A percentile compares a stretch with the other conserved stretches of the same genome.
phyloP scores from a whole-genome alignment of 2,113 vertebrate genomes.

The Seriola rivoliana region DNA sequence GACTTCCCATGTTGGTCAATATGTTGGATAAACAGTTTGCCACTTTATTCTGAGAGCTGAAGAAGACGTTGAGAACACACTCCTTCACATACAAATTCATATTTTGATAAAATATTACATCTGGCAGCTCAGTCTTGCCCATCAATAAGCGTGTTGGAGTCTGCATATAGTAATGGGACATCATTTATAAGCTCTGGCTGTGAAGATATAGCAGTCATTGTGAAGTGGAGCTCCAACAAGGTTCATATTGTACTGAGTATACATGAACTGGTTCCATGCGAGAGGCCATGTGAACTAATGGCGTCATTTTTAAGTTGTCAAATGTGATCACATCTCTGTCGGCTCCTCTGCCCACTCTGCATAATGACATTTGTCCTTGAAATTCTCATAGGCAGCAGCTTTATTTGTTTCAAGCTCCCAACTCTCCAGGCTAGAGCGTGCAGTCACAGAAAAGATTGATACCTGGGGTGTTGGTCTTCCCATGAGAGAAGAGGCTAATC shows the following conservation, averaged over 20 bases:
- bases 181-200: neutral
- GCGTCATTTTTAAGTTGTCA: constrained; percentile 21
- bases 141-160: neutral
- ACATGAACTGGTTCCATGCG: neutral
- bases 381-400: neutral
- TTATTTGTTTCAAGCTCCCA: constrained; percentile 41
- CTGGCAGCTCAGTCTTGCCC: neutral
- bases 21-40: neutral
- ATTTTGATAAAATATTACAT: neutral
- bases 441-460: constrained; percentile 68
- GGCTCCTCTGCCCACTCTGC: constrained; percentile 34
- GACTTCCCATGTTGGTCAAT: neutral
- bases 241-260: neutral
- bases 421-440: constrained; percentile 17
- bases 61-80: neutral
- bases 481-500: constrained; percentile 65
- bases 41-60: neutral
- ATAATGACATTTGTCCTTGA: constrained; percentile 20
- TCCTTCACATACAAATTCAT: neutral
- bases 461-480: constrained; percentile 57
- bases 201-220: neutral
- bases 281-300: neutral
- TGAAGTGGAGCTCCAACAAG: neutral
- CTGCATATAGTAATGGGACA: neutral
- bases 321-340: constrained; percentile 30